A percentile compares a stretch with the other conserved stretches of the same genome.
Conservation (phyloP, 2,797 vertebrate genomes). For the Manis crassicaudata region DNA sequence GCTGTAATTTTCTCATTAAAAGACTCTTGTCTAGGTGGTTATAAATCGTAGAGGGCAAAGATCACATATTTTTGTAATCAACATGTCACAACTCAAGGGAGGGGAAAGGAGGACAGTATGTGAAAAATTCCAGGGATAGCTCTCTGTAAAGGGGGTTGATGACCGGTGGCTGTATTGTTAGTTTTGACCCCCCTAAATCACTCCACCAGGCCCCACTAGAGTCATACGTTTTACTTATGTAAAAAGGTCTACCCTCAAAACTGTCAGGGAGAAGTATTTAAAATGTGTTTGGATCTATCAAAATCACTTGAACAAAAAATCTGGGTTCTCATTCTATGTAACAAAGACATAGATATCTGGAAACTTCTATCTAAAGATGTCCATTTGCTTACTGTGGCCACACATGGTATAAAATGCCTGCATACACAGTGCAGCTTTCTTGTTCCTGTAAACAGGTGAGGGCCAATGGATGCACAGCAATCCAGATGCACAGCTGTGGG, state of each 20-base stretch:
- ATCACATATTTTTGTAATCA: conserved; percentile 40
- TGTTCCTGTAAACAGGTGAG: background rate
- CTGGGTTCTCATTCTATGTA: background rate
- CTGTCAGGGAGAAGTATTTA: background rate
- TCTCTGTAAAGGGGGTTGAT: conserved; percentile 6
- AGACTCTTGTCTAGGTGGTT: background rate
- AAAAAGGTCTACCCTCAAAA: conserved; percentile 19
- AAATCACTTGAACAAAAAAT: background rate
- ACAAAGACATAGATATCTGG: background rate
- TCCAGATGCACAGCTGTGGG: background rate
- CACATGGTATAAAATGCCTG: background rate
- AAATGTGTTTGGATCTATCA: background rate
- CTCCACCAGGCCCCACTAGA: background rate
- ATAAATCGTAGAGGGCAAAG: background rate
- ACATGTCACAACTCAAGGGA: conserved; percentile 9
- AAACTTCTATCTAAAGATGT: background rate
- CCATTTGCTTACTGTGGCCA: background rate
- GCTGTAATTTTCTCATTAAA: background rate
- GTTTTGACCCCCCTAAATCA: conserved; percentile 36
- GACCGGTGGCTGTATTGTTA: background rate
- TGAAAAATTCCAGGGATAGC: conserved; percentile 49
- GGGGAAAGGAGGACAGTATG: background rate
- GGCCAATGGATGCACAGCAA: too few relatives aligned
- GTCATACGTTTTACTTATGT: conserved; percentile 40
- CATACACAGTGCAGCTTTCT: background rate